Evolutionary conservation across 2,888 invertebrate genomes (phyloP).

Genomic region (Pilophorus perplexus): DNA sequence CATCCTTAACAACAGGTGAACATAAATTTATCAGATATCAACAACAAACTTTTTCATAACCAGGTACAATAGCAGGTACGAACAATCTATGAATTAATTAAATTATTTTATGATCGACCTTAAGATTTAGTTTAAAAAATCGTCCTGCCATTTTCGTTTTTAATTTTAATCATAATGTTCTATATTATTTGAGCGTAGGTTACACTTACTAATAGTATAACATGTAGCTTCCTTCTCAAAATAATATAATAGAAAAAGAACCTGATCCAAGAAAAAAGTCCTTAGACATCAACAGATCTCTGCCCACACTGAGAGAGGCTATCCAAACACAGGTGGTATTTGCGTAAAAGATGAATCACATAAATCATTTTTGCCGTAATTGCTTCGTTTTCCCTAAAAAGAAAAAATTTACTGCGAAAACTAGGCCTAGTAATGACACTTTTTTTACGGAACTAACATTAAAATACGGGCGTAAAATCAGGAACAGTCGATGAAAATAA

Average conservation of each 20-base stretch:
- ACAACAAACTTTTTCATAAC: constrained; percentile 33
- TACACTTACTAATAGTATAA: constrained; percentile 33
- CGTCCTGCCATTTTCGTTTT: constrained; percentile 23
- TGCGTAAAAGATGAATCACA: constrained; percentile 7
- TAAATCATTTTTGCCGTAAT: constrained; percentile 6
- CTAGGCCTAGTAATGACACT: constrained; percentile 20
- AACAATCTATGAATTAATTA: constrained; percentile 36
- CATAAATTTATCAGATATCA: constrained; percentile 35
- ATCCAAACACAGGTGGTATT: not conserved
- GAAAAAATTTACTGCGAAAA: not conserved
- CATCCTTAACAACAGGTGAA: constrained; percentile 31
- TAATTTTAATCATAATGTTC: no score
- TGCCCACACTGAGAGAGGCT: constrained; percentile 35
- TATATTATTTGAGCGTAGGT: constrained; percentile 37
- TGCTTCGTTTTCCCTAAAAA: constrained; percentile 20
- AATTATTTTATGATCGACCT: constrained; percentile 28
- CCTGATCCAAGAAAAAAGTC: constrained; percentile 13
- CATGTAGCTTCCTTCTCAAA: constrained; percentile 28
- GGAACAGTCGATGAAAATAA: constrained; percentile 5
- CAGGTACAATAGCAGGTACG: constrained; percentile 38
- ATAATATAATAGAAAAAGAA: constrained; percentile 14
- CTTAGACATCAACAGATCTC: constrained; percentile 33
- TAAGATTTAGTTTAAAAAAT: constrained; percentile 29
- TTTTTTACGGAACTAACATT: constrained; percentile 14
- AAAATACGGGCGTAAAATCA: constrained; percentile 7